Base-by-base conservation (phyloP, 2,888 invertebrate species). In the Agrochola macilenta region DNA sequence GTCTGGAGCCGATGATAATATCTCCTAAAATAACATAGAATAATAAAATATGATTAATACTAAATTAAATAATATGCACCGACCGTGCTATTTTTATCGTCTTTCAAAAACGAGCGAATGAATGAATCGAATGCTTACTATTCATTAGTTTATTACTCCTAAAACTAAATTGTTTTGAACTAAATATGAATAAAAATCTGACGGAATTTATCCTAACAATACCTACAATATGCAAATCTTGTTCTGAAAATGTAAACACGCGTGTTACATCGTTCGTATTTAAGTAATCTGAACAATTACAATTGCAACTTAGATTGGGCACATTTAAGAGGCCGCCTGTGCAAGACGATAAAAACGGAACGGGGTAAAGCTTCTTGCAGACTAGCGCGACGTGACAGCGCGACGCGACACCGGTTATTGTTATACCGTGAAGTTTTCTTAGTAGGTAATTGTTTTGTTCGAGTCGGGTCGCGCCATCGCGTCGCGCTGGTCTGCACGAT, bases 41-140 rank as follows among this genome's bases (percentile, higher is more conserved):
- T 35, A 35, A 57, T 35, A 60, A 43, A 39, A 30, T 43, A 17
- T 78, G 35, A 66, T 23, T 68, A 57, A 49, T 57, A 79, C 23
- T 14, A 20, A 69, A 20, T 30, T 43, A 30, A 46, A 60, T 35
- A 52, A 43, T 49, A 14, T 17, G n/a, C 30, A 26, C 11, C 14
- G n/a, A 60, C 7, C 5, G 20, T n/a, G 39, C 20, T 14, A 11
- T 60, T 79, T 58, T 39, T 35, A 46, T 76, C 8, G 35, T 76
- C 23, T 46, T n/a, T 30, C 2, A 49, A 49, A 61, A 1, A 52
- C 26, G 7, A 46, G 46, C 46, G 35, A 23, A 71, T 26, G 2
- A 20, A 17, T 71, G 11, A 46, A 72, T 52, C 23, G 26, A 54
- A 23, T 43, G 39, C 1, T 14, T 54, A 1, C 39, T 30, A 8